Percentiles rank a stretch among this genome's conserved stretches.
phyloP scores from a whole-genome alignment of 1,140 invertebrate genomes.

The Drosophila miranda region DNA sequence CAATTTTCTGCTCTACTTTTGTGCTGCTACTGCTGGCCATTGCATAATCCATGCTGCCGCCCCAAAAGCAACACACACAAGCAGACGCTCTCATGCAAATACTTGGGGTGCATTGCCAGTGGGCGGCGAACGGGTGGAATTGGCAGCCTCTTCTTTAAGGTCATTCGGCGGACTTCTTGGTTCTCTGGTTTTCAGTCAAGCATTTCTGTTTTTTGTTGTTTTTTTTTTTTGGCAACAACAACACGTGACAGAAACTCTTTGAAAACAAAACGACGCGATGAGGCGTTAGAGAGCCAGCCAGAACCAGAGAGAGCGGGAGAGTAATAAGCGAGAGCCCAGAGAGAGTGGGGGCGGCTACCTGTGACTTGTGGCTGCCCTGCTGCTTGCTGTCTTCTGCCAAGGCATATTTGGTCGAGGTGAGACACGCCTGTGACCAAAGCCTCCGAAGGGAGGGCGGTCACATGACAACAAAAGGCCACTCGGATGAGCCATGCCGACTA shows the following conservation, averaged over 20 bases:
- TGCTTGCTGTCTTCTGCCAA: no score
- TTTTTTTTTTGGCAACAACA: conserved; percentile 37
- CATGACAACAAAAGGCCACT: no score
- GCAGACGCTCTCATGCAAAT: conserved; percentile 8
- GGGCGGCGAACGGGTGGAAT: conserved; percentile 13
- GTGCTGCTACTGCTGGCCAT: conserved; percentile 26
- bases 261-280: conserved; percentile 22
- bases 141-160: conserved; percentile 53
- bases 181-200: conserved; percentile 2
- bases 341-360: no score
- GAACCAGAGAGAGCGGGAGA: conserved; percentile 18
- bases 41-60: conserved; percentile 44
- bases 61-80: conserved; percentile 12
- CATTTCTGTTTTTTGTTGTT: conserved; percentile 6
- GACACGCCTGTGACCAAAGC: no score
- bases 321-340: no score
- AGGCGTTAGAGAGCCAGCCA: conserved; percentile 1
- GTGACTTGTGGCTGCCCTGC: no score
- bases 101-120: conserved; percentile 25
- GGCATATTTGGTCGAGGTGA: no score
- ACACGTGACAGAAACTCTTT: conserved; percentile 53
- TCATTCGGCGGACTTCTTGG: conserved; percentile 68
- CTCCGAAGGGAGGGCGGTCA: no score
- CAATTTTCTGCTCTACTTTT: conserved; percentile 8
- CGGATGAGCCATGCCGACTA: no score